These are phyloP conservation scores for Sebastes melanostomus DNA, from an alignment of 2,797 vertebrate species.

Conservation along the genomic window DNA sequence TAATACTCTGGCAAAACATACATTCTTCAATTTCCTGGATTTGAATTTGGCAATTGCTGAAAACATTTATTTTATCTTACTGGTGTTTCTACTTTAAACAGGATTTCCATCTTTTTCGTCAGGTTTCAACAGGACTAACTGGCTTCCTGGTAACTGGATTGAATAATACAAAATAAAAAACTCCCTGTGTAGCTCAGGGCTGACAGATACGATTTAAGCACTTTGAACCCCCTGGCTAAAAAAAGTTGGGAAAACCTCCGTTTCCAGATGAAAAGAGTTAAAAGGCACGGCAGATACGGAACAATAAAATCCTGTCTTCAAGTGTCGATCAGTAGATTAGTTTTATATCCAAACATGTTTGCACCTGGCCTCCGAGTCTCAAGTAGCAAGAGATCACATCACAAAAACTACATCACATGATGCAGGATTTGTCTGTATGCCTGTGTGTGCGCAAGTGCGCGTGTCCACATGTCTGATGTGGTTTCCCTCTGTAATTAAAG, in stretches of 20 bases:
- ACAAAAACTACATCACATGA: conserved; percentile 57
- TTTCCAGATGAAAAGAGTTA: conserved; percentile 59
- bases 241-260: conserved; percentile 25
- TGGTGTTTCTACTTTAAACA: not conserved
- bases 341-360: conserved; percentile 69
- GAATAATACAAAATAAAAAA: conserved; percentile 23
- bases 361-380: conserved; percentile 62
- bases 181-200: conserved; percentile 21
- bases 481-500: conserved; percentile 73
- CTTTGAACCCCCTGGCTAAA: conserved; percentile 50
- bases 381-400: conserved; percentile 52
- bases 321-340: conserved; percentile 57
- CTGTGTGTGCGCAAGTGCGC: conserved; percentile 27
- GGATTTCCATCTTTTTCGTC: conserved; percentile 29
- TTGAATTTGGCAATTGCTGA: not conserved
- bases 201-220: conserved; percentile 48
- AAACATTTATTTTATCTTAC: not conserved
- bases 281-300: conserved; percentile 46
- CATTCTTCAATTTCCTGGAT: not conserved
- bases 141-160: conserved; percentile 10
- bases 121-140: conserved; percentile 33
- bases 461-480: conserved; percentile 73
- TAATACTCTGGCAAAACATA: not conserved
- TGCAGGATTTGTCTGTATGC: conserved; percentile 40
- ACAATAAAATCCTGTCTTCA: conserved; percentile 52